Evolutionary conservation across 2,888 invertebrate species (phyloP).

Genomic region (Parelbella ahira): DNA sequence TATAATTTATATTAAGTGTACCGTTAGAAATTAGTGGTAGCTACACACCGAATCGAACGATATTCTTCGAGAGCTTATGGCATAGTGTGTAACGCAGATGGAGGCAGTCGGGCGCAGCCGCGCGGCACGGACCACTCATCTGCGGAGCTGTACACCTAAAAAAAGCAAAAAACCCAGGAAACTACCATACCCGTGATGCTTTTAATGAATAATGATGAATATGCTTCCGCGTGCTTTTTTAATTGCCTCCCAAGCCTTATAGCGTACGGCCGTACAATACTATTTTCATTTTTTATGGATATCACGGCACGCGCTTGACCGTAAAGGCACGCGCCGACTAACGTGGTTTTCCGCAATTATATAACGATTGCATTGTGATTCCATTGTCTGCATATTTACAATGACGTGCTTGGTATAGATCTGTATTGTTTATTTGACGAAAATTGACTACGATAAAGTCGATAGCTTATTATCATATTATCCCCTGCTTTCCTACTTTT

Average conservation of each 20-base stretch:
- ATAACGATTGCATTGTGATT: constrained; percentile 30
- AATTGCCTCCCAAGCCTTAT: constrained; percentile 45
- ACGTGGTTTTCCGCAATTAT: constrained; percentile 39
- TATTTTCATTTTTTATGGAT: constrained; percentile 28
- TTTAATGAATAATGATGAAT: constrained; percentile 64
- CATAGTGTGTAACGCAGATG: constrained; percentile 4
- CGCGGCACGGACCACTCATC: constrained; percentile 50
- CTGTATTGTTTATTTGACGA: not conserved
- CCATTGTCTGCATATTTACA: constrained; percentile 15
- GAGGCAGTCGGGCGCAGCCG: constrained; percentile 45
- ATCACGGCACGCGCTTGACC: constrained; percentile 38
- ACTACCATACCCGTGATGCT: constrained; percentile 47
- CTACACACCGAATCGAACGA: constrained; percentile 44
- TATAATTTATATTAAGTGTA: constrained; percentile 24
- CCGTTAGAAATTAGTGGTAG: constrained; percentile 51
- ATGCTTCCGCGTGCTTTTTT: constrained; percentile 63
- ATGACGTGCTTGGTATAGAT: constrained; percentile 2
- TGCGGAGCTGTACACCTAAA: constrained; percentile 46
- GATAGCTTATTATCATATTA: too few relatives aligned
- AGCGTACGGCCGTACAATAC: constrained; percentile 27
- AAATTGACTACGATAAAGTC: too few relatives aligned
- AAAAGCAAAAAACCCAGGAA: constrained; percentile 57
- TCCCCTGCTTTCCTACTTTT: too few relatives aligned
- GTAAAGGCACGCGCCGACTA: constrained; percentile 45
- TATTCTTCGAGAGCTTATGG: constrained; percentile 30